Percentiles rank a stretch among this genome's conserved stretches.
phyloP scores from a whole-genome alignment of 2,797 vertebrate species.

The Monodelphis domestica region DNA sequence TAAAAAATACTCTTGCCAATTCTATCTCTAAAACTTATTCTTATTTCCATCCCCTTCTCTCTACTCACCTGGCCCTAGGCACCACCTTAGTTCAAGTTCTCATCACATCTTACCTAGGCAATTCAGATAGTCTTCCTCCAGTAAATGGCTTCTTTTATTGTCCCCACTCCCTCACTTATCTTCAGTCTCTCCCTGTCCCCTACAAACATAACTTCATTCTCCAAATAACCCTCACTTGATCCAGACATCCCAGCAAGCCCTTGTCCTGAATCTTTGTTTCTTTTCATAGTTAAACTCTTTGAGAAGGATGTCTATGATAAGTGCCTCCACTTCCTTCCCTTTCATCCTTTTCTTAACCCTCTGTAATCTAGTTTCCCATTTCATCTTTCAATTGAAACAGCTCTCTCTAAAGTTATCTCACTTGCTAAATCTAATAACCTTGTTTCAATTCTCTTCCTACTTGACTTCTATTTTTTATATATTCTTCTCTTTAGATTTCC shows the following conservation, averaged over 20 bases:
- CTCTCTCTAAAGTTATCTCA: background rate
- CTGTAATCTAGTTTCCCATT: background rate
- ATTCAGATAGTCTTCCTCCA: background rate
- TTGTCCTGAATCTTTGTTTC: background rate
- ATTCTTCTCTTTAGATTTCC: background rate
- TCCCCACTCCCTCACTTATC: background rate
- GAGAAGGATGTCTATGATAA: background rate
- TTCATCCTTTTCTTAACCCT: background rate
- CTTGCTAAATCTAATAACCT: background rate
- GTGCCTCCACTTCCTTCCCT: background rate
- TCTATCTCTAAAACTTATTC: background rate
- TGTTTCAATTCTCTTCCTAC: background rate
- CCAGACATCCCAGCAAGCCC: background rate
- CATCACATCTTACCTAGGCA: background rate
- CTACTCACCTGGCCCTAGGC: background rate
- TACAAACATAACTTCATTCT: background rate
- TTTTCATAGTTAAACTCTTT: background rate
- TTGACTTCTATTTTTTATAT: background rate
- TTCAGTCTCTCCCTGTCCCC: background rate
- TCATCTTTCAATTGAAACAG: background rate
- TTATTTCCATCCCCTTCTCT: background rate
- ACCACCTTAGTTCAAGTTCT: background rate
- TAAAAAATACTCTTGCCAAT: background rate
- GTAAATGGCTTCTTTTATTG: background rate
- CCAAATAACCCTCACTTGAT: background rate